A percentile compares a stretch with the other conserved stretches of the same genome.
Conservation (phyloP, 2,888 invertebrate genomes). For the Amblyjoppa proteus region DNA sequence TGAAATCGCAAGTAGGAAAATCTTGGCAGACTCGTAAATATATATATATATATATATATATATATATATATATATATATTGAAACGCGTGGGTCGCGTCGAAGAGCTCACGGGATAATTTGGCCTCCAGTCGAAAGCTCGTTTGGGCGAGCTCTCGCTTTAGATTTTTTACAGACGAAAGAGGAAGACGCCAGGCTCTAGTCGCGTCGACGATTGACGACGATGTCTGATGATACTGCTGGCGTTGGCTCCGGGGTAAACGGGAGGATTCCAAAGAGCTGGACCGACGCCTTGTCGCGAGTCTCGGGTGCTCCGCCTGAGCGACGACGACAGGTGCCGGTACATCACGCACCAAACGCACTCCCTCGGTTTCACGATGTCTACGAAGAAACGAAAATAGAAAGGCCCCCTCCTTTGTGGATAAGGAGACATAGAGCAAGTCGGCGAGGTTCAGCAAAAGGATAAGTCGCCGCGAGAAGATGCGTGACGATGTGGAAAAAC, state of each 20-base stretch:
- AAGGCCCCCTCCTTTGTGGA: constrained; percentile 58
- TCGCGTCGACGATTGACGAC: constrained; percentile 36
- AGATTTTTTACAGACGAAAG: constrained; percentile 44
- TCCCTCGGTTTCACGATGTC: constrained; percentile 42
- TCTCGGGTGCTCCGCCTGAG: constrained; percentile 63
- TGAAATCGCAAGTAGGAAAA: constrained; percentile 10
- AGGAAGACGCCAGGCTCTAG: constrained; percentile 18
- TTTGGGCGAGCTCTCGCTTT: neutral
- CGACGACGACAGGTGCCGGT: constrained; percentile 79
- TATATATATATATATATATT: neutral
- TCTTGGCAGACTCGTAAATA: constrained; percentile 18
- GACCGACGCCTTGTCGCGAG: constrained; percentile 23
- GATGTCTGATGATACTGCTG: constrained; percentile 1
- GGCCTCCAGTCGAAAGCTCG: constrained; percentile 15
- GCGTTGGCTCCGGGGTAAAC: neutral
- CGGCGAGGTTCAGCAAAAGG: constrained; percentile 47
- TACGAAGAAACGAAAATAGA: constrained; percentile 62
- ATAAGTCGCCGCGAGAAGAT: constrained; percentile 53
- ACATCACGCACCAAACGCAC: constrained; percentile 28
- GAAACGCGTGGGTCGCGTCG: constrained; percentile 2
- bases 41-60: neutral
- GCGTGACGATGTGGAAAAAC: constrained; percentile 34
- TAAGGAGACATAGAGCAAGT: constrained; percentile 10
- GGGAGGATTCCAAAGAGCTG: constrained; percentile 33
- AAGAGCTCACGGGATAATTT: neutral